These are phyloP conservation scores for Gymnobelideus leadbeateri DNA, from an alignment of 2,113 vertebrate species.

Conservation along the genomic window DNA sequence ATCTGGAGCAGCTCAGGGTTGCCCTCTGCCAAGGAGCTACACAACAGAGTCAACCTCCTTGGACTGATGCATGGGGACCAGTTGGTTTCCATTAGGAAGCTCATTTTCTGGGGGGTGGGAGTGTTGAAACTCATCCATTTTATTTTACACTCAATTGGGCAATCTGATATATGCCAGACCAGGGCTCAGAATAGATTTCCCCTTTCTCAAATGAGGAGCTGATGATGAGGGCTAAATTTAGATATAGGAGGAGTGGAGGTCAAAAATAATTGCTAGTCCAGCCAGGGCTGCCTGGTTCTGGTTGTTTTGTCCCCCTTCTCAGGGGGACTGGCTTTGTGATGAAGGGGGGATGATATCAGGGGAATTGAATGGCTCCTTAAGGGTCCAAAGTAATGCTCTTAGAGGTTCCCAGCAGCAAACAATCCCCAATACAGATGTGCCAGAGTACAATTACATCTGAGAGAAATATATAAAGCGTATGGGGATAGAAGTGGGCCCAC, in stretches of 20 bases:
- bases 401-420: background rate
- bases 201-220: conserved; percentile 17
- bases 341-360: background rate
- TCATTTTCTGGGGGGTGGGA: conserved; percentile 8
- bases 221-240: conserved; percentile 27
- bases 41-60: background rate
- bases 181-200: background rate
- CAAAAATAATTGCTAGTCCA: background rate
- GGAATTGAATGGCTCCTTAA: background rate
- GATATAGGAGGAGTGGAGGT: background rate
- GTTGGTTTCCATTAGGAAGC: conserved; percentile 28
- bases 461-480: background rate
- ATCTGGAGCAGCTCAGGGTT: background rate
- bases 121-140: background rate
- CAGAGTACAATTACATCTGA: background rate
- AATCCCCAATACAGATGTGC: background rate
- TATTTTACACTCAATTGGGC: background rate
- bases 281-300: background rate
- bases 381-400: background rate
- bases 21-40: background rate
- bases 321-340: background rate
- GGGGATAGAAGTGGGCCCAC: background rate
- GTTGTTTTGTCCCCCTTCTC: background rate
- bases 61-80: background rate
- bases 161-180: background rate